phyloP scores from a whole-genome alignment of 2,888 invertebrate species.

The Chorisops tibialis region DNA sequence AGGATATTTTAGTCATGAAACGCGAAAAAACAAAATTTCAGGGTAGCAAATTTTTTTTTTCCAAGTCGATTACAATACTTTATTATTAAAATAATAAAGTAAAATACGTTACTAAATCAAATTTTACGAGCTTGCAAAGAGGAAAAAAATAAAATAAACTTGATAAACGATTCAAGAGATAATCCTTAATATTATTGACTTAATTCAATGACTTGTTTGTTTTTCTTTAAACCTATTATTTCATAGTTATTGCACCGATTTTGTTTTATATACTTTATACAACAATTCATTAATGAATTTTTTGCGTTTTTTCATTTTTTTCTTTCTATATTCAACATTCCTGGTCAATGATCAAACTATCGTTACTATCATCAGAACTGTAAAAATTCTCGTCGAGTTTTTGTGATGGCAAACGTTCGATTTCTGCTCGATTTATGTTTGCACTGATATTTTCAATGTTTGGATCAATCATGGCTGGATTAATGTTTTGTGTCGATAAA shows the following conservation, averaged over 20 bases:
- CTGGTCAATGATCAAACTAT: conserved; percentile 36
- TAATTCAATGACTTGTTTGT: not conserved
- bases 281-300: not conserved
- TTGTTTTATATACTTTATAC: not conserved
- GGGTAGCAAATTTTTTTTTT: too few species aligned
- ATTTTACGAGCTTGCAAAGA: too few species aligned
- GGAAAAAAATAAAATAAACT: too few species aligned
- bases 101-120: too few species aligned
- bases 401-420: conserved; percentile 31
- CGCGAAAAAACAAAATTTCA: too few species aligned
- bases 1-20: too few species aligned
- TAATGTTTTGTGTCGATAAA: conserved; percentile 26
- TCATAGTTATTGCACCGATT: conserved; percentile 16
- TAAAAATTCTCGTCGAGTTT: conserved; percentile 35
- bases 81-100: too few species aligned
- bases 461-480: conserved; percentile 35
- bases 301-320: not conserved
- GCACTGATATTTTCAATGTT: conserved; percentile 38
- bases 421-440: conserved; percentile 35
- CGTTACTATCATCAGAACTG: conserved; percentile 37
- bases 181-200: too few species aligned
- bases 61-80: too few species aligned
- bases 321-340: conserved; percentile 29
- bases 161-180: too few species aligned
- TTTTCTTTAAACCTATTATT: not conserved